Base-by-base conservation (phyloP, 2,888 invertebrate species). In the Cantharis rustica region DNA sequence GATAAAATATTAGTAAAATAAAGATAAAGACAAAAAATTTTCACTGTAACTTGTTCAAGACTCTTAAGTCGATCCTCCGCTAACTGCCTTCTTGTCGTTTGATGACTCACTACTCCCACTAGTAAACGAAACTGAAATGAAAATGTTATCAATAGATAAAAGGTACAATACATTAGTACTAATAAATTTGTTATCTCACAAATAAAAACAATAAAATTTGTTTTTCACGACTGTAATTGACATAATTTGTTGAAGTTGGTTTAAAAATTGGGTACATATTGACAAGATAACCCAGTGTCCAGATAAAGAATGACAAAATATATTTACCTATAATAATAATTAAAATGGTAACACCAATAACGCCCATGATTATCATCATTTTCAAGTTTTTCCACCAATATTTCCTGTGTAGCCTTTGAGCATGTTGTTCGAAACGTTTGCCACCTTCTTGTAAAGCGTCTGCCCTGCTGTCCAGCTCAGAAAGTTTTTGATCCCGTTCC, bases 341-440 rank as follows among this genome's bases (percentile, higher is more conserved):
- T 85, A 96, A 90, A 88, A 96, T 93, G 82, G 95, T 91, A 84
- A 95, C 90, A 79, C 93, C 95, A 87, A 96, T 95, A 76, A 95
- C 92, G 77, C 96, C 96, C 91, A 96, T 94, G 84, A 96, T 95
- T 85, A 96, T 95, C 96, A 96, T 96, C 96, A 96, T 96, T 93
- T 98, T 98, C 86, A 98, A 91, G 89, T 98, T 98, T 89, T 98
- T 97, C 93, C 97, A 93, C 98, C 98, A 98, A 88, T 96, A 98
- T 90, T 98, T 98, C 87, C 97, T 93, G 90, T 98, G 98, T 88
- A 98, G 91, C 90, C 98, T 98, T 85, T 98, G 98, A 77, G 98
- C 98, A 88, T 97, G 97, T 84, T 98, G 97, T 88, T 98, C 98
- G 88, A 98, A 98, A 86, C 98, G 96, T 85, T 98, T 97, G 71